phyloP scores from a whole-genome alignment of 1,140 invertebrate species.

The Drosophila yakuba region DNA sequence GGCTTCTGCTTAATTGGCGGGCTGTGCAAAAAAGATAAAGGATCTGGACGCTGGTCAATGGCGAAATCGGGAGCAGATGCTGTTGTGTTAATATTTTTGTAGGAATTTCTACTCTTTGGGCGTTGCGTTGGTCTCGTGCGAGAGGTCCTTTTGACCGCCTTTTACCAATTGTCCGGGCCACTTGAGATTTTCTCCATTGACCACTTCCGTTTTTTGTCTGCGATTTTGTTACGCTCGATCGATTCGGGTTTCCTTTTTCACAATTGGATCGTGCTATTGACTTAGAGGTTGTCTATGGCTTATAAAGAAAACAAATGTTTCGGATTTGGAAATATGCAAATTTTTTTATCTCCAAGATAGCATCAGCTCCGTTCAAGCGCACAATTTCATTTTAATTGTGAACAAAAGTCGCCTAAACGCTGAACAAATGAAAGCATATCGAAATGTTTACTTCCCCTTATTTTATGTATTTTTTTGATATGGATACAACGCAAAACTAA shows the following conservation, averaged over 20 bases:
- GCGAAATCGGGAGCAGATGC: slow-evolving; percentile 28
- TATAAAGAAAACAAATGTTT: slow-evolving; percentile 13
- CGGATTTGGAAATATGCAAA: slow-evolving; percentile 12
- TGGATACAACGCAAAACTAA: slow-evolving; percentile 32
- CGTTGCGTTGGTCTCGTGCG: slow-evolving; percentile 75
- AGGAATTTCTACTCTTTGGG: slow-evolving; percentile 39
- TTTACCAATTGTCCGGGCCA: slow-evolving; percentile 53
- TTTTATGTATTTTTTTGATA: slow-evolving; percentile 16
- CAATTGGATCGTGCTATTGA: slow-evolving; percentile 70
- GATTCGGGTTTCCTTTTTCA: slow-evolving; percentile 20
- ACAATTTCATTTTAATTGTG: slow-evolving; percentile 80
- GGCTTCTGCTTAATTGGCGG: slow-evolving; percentile 78
- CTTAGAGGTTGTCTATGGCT: slow-evolving; percentile 7
- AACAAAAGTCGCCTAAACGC: slow-evolving; percentile 74
- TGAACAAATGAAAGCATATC: slow-evolving; percentile 79
- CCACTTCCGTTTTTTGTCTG: slow-evolving; percentile 71
- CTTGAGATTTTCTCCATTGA: slow-evolving; percentile 64
- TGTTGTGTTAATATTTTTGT: slow-evolving; percentile 40
- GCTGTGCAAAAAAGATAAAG: slow-evolving; percentile 43
- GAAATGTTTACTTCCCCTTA: slow-evolving; percentile 45
- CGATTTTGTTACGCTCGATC: slow-evolving; percentile 64
- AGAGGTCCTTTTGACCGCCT: slow-evolving; percentile 24
- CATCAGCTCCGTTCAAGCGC: slow-evolving; percentile 42
- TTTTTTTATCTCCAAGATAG: slow-evolving; percentile 21
- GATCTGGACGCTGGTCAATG: slow-evolving; percentile 18